phyloP scores from a whole-genome alignment of 2,888 invertebrate species.

The Odontomyia ornata region DNA sequence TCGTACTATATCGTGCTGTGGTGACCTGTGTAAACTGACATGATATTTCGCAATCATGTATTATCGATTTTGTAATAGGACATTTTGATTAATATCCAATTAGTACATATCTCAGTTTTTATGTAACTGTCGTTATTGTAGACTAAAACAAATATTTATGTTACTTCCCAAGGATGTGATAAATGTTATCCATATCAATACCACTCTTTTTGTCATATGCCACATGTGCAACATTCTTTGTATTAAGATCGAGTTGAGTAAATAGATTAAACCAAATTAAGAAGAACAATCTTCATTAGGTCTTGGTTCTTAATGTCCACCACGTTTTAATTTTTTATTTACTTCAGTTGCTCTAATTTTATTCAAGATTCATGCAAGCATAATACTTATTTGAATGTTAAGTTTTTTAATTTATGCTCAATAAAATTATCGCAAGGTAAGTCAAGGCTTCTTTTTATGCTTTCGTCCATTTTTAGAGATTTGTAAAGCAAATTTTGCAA shows the following conservation, averaged over 20 bases:
- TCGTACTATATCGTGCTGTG: constrained; percentile 42
- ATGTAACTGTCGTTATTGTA: not conserved
- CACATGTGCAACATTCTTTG: not conserved
- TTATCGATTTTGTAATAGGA: constrained; percentile 9
- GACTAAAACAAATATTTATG: not conserved
- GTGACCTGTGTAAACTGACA: constrained; percentile 38
- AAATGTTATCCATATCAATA: not conserved
- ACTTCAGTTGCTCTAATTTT: no score
- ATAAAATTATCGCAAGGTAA: no score
- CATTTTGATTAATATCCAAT: constrained; percentile 7
- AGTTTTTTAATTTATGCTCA: no score
- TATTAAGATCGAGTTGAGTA: not conserved
- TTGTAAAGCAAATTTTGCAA: no score
- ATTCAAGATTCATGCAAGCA: no score
- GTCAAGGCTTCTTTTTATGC: no score
- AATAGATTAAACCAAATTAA: constrained; percentile 6
- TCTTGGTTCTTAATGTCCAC: no score
- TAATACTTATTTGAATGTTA: no score
- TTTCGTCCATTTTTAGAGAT: no score
- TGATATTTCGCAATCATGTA: constrained; percentile 10
- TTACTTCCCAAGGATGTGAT: constrained; percentile 8
- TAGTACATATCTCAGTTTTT: constrained; percentile 28
- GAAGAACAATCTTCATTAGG: no score
- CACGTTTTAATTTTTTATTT: no score
- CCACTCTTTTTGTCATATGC: no score